These are phyloP conservation scores for Lota lota DNA, from an alignment of 2,113 vertebrate species.

Conservation along the genomic window DNA sequence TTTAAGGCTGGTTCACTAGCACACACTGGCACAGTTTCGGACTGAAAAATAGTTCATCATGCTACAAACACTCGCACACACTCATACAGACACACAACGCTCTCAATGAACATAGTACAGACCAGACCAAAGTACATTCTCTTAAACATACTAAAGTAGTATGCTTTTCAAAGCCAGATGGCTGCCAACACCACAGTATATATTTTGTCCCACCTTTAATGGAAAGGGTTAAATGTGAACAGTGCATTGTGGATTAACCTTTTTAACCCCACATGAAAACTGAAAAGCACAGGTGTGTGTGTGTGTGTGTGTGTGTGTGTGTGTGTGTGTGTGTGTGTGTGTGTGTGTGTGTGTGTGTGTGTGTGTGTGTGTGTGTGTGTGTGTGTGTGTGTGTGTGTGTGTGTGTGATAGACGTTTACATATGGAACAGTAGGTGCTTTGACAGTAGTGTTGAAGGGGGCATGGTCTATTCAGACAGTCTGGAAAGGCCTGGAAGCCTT, in stretches of 20 bases:
- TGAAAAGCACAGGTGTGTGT: slow-evolving; percentile 18
- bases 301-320: too few species aligned
- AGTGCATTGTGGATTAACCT: slow-evolving; percentile 6
- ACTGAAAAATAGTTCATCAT: slow-evolving; percentile 51
- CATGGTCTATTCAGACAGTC: slow-evolving; percentile 23
- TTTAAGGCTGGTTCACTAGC: slow-evolving; percentile 73
- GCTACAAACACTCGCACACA: slow-evolving; percentile 41
- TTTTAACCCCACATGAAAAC: slow-evolving; percentile 19
- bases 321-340: too few species aligned
- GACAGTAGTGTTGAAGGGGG: slow-evolving; percentile 52
- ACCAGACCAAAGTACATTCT: slow-evolving; percentile 63
- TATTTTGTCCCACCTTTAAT: neutral
- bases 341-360: too few species aligned
- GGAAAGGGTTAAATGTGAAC: slow-evolving; percentile 16
- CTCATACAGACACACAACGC: slow-evolving; percentile 10
- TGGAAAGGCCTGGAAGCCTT: slow-evolving; percentile 1
- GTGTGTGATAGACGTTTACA: too few species aligned
- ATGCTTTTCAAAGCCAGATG: neutral
- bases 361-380: too few species aligned
- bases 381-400: too few species aligned
- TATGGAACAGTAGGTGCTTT: slow-evolving; percentile 51
- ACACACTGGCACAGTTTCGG: slow-evolving; percentile 66
- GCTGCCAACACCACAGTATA: too few species aligned
- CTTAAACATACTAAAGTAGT: slow-evolving; percentile 13
- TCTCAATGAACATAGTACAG: slow-evolving; percentile 45